Base-by-base conservation (phyloP, 2,888 invertebrate species). In the Dermolepida albohirtum region DNA sequence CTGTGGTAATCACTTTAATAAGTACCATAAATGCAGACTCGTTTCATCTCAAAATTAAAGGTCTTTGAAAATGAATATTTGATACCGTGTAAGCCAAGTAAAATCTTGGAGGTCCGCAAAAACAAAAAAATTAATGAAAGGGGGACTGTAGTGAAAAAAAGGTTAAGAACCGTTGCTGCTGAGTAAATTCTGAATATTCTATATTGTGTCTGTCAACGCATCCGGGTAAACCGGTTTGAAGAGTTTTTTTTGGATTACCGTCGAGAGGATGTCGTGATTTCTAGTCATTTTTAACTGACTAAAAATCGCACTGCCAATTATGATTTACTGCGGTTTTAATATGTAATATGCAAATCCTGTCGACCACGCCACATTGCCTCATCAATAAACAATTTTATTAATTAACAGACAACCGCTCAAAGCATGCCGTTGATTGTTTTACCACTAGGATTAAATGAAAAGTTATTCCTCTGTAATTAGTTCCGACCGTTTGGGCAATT, bases 281-380 rank as follows among this genome's bases (percentile, higher is more conserved):
- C 44, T 12, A 43, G 17, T 59, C 59, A 44, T 27, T 12, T n/a
- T n/a, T n/a, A n/a, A n/a, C n/a, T n/a, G n/a, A n/a, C n/a, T 59
- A 44, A 59, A 44, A 59, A 59, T 59, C 59, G 54, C 54, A 59
- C 22, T 44, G 44, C 7, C 43, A 44, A 59, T 44, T 43, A 44
- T 44, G 59, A 44, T 44, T 44, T 44, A 40, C 4, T n/a, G 10
- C 5, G n/a, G 5, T 44, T 44, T 44, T 59, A 44, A 29, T 44
- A 44, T 40, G 10, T 43, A 11, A 8, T 44, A 44, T 44, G 59
- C 59, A 44, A 59, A 59, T 59, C 29, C 1, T 12, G 40, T 40
- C 54, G 47, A 40, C 29, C 16, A 59, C 59, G 12, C 43, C 22
- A 27, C 59, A 0, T 59, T 14, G 2, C 44, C 47, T 59, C 44